Conservation (phyloP, 92 coral and sea anemone genomes). For the Epizoanthus scotinus region DNA sequence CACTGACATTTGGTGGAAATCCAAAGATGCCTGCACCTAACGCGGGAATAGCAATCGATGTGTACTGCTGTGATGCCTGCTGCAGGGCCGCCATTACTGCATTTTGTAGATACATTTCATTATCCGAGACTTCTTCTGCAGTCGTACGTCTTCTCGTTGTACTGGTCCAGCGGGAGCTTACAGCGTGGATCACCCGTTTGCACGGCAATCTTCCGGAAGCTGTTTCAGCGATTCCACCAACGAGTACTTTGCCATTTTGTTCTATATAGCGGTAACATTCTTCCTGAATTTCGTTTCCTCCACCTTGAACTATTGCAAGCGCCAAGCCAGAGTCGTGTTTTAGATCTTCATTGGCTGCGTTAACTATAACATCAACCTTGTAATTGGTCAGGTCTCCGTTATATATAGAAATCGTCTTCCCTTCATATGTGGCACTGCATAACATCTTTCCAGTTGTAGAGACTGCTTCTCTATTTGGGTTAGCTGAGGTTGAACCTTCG, state of each 20-base stretch:
- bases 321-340: slow-evolving; percentile 68
- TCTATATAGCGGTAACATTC: slow-evolving; percentile 52
- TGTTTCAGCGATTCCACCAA: slow-evolving; percentile 58
- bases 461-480: background rate
- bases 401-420: slow-evolving; percentile 44
- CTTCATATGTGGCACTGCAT: slow-evolving; percentile 3
- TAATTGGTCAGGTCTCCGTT: slow-evolving; percentile 55
- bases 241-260: slow-evolving; percentile 37
- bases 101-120: slow-evolving; percentile 44
- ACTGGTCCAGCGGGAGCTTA: slow-evolving; percentile 60
- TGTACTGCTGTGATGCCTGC: slow-evolving; percentile 44
- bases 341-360: slow-evolving; percentile 59
- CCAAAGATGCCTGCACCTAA: slow-evolving; percentile 68
- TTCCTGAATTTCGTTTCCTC: slow-evolving; percentile 60
- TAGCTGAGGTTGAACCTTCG: background rate
- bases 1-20: slow-evolving; percentile 69
- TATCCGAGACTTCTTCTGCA: slow-evolving; percentile 23
- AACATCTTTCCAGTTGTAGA: background rate
- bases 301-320: slow-evolving; percentile 51
- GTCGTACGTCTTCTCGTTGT: slow-evolving; percentile 12
- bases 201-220: slow-evolving; percentile 67
- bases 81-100: slow-evolving; percentile 47
- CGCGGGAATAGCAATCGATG: slow-evolving; percentile 75
- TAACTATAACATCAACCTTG: slow-evolving; percentile 67
- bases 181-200: slow-evolving; percentile 65